phyloP scores from a whole-genome alignment of 2,113 vertebrate species.

The Strigops habroptila region DNA sequence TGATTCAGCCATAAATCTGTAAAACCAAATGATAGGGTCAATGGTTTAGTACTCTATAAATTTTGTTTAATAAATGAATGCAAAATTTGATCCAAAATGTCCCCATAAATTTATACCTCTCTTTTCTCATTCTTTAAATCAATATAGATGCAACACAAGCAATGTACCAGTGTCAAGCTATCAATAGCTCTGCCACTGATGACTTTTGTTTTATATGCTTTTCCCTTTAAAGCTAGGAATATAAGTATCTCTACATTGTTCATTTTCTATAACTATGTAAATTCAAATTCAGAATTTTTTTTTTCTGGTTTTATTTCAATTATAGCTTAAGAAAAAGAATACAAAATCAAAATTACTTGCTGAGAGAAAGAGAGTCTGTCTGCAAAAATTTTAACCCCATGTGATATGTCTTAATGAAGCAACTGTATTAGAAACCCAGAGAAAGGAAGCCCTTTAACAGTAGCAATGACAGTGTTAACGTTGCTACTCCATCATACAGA shows the following conservation, averaged over 20 bases:
- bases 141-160: constrained; percentile 21
- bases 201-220: not conserved
- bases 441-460: not conserved
- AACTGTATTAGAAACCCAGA: not conserved
- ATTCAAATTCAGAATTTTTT: not conserved
- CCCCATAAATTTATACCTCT: constrained; percentile 34
- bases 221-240: not conserved
- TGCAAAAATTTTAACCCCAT: not conserved
- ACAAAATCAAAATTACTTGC: not conserved
- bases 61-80: constrained; percentile 55
- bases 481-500: not conserved
- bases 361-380: not conserved
- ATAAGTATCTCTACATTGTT: not conserved
- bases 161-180: constrained; percentile 44
- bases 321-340: not conserved
- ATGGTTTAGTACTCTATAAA: constrained; percentile 46
- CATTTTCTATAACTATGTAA: not conserved
- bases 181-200: not conserved
- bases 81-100: constrained; percentile 48
- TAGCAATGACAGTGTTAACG: not conserved
- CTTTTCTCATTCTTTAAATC: constrained; percentile 50
- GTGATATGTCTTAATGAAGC: not conserved
- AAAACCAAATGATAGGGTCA: constrained; percentile 27
- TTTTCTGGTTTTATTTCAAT: not conserved
- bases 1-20: constrained; percentile 19